These are phyloP conservation scores for Carterocephalus palaemon DNA, from an alignment of 2,888 invertebrate genomes.

Conservation along the genomic window DNA sequence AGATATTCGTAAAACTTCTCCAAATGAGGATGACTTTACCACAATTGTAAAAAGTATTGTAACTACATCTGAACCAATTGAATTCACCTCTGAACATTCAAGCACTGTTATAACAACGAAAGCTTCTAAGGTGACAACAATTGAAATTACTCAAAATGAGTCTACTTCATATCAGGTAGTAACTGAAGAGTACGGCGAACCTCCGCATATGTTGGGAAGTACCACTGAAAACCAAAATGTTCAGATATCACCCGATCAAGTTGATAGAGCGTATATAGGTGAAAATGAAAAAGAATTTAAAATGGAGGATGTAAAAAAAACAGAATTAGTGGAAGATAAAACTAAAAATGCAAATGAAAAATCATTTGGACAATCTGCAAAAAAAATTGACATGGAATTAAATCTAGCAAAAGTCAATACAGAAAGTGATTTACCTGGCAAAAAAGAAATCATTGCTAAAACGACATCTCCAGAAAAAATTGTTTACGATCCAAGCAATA, in stretches of 20 bases:
- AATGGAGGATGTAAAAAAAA: background rate
- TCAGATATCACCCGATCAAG: slow-evolving; percentile 40
- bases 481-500: slow-evolving; percentile 86
- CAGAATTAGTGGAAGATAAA: background rate
- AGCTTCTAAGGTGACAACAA: slow-evolving; percentile 56
- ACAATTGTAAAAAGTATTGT: slow-evolving; percentile 45
- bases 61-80: slow-evolving; percentile 47
- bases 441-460: background rate
- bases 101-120: slow-evolving; percentile 51
- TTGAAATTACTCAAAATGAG: slow-evolving; percentile 56
- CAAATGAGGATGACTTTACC: slow-evolving; percentile 45
- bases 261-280: slow-evolving; percentile 35
- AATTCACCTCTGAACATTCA: slow-evolving; percentile 51
- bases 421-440: no score
- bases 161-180: slow-evolving; percentile 51
- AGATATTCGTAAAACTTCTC: slow-evolving; percentile 37
- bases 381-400: no score
- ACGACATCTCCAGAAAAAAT: slow-evolving; percentile 37
- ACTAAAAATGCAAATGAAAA: background rate
- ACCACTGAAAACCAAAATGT: slow-evolving; percentile 40
- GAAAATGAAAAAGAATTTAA: background rate
- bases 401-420: no score
- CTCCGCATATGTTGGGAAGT: slow-evolving; percentile 37
- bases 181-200: slow-evolving; percentile 43
- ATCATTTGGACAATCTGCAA: slow-evolving; percentile 3